phyloP scores from a whole-genome alignment of 2,888 invertebrate species.

The Linnaemya vulpina region DNA sequence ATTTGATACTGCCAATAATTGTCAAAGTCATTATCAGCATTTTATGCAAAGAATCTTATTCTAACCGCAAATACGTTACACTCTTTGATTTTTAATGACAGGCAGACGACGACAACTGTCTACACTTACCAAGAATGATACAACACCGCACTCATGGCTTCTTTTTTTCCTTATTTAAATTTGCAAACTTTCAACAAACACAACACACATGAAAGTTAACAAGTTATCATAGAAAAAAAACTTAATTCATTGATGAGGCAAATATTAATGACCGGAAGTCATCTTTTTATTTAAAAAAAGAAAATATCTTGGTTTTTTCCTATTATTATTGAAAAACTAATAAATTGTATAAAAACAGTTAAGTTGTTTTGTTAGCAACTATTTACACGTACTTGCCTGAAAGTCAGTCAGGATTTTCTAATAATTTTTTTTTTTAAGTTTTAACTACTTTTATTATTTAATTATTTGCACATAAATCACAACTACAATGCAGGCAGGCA shows the following conservation, averaged over 20 bases:
- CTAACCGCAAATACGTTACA: conserved; percentile 20
- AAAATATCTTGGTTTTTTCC: background rate
- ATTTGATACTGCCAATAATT: conserved; percentile 25
- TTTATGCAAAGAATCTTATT: conserved; percentile 30
- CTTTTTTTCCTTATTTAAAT: conserved; percentile 35
- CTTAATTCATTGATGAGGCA: conserved; percentile 66
- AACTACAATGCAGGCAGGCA: background rate
- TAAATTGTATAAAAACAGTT: conserved; percentile 53
- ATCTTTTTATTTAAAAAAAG: conserved; percentile 34
- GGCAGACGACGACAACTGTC: conserved; percentile 54
- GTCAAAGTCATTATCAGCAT: conserved; percentile 27
- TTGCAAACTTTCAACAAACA: conserved; percentile 44
- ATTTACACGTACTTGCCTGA: conserved; percentile 16
- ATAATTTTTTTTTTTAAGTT: conserved; percentile 13
- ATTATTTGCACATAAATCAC: conserved; percentile 36
- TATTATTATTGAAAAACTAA: conserved; percentile 42
- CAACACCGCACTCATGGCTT: conserved; percentile 6
- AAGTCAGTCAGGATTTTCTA: background rate
- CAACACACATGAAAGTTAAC: conserved; percentile 33
- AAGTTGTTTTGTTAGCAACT: conserved; percentile 40
- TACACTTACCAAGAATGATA: conserved; percentile 29
- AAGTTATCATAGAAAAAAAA: conserved; percentile 47
- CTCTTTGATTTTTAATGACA: conserved; percentile 48
- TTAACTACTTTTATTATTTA: conserved; percentile 48
- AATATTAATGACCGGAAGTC: conserved; percentile 68